phyloP scores from a whole-genome alignment of 2,888 invertebrate species.

The Chaetogeoica ovagalla region DNA sequence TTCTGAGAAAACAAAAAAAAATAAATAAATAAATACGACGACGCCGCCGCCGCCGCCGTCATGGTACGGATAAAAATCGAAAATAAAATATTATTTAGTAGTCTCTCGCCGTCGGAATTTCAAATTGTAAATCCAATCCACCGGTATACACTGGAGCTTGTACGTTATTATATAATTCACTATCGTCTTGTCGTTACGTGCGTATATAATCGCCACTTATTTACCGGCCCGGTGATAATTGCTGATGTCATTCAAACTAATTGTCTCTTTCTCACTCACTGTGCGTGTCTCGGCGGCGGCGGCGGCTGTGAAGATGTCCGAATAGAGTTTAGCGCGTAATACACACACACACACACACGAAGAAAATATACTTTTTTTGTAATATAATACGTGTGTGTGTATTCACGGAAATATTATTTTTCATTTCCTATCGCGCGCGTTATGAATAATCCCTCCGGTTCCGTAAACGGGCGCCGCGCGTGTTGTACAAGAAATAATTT shows the following conservation, averaged over 20 bases:
- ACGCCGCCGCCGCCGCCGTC: neutral
- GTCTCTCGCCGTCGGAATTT: slow-evolving; percentile 17
- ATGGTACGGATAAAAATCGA: slow-evolving; percentile 42
- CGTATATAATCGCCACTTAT: slow-evolving; percentile 40
- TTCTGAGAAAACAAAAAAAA: slow-evolving; percentile 42
- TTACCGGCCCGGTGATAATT: slow-evolving; percentile 35
- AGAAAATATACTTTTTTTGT: no score
- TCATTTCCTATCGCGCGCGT: slow-evolving; percentile 25
- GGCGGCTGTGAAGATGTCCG: neutral
- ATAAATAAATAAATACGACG: neutral
- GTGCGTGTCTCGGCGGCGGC: no score
- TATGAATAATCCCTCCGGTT: slow-evolving; percentile 23
- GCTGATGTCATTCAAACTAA: slow-evolving; percentile 53
- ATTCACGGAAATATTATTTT: slow-evolving; percentile 19
- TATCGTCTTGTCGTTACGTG: neutral
- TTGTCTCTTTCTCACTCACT: slow-evolving; percentile 8
- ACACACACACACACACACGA: no score
- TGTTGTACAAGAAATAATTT: no score
- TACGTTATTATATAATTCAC: slow-evolving; percentile 7
- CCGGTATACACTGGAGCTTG: no score
- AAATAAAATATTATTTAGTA: slow-evolving; percentile 10
- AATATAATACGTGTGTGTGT: no score
- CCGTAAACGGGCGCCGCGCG: no score
- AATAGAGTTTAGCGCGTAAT: slow-evolving; percentile 30
- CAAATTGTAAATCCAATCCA: slow-evolving; percentile 39